Percentiles rank a stretch among this genome's conserved stretches.
Evolutionary conservation across 1,140 invertebrate species (phyloP).

Genomic region (Drosophila eugracilis): DNA sequence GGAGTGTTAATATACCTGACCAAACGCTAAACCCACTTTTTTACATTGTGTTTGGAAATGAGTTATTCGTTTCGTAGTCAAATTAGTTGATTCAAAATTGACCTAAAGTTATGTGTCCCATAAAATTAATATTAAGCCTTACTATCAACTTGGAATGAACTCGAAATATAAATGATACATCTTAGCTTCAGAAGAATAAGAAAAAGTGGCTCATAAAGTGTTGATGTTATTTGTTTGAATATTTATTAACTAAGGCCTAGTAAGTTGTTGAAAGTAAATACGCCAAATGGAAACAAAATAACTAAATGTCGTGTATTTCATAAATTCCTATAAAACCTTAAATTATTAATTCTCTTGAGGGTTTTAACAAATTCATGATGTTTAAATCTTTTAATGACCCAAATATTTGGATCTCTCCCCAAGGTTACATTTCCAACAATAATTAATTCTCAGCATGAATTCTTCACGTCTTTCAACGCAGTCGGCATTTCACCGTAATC

Average conservation of each 20-base stretch:
- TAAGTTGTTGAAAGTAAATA: no score
- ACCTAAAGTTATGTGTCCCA: neutral
- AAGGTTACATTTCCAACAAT: slow-evolving; percentile 16
- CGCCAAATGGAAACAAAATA: no score
- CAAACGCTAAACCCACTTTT: slow-evolving; percentile 22
- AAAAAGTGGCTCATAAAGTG: neutral
- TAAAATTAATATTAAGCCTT: neutral
- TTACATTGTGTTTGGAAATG: slow-evolving; percentile 14
- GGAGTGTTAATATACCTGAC: slow-evolving; percentile 31
- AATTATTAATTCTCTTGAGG: no score
- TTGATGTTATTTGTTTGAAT: neutral
- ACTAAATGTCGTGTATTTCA: no score
- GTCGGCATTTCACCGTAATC: slow-evolving; percentile 32
- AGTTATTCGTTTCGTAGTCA: slow-evolving; percentile 23
- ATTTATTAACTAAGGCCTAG: neutral
- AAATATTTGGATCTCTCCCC: slow-evolving; percentile 15
- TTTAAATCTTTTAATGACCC: slow-evolving; percentile 23
- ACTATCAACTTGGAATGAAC: neutral
- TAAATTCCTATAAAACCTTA: no score
- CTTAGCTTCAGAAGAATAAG: neutral
- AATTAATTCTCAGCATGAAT: slow-evolving; percentile 24
- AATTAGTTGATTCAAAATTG: slow-evolving; percentile 19
- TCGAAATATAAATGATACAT: neutral
- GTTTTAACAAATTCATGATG: no score
- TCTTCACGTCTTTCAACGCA: slow-evolving; percentile 6